Base-by-base conservation (phyloP, 2,888 invertebrate genomes). In the Polydrusus pterygomalis region DNA sequence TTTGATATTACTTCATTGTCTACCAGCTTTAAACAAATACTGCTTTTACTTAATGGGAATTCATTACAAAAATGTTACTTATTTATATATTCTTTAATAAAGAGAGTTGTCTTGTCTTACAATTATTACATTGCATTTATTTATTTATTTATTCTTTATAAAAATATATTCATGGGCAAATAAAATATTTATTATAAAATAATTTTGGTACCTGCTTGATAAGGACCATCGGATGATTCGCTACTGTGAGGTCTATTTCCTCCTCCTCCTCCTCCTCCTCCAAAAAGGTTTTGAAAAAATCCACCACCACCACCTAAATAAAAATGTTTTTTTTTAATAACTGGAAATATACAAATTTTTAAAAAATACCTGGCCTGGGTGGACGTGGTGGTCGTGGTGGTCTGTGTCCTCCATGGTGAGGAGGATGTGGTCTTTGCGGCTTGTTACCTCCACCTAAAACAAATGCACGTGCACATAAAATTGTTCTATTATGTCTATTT, bases 231-330 rank as follows among this genome's bases (percentile, higher is more conserved):
- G n/a, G n/a, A n/a, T 2, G 17, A 47, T 9, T 17, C 18, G 25
- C 18, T 38, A 17, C 2, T 3, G 2, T 60, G 18, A 18, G 30
- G 76, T 51, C 45, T 65, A 11, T 72, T 71, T 7, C 75, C 34
- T 3, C 34, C 34, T 8, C 30, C 30, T 30, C 30, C 30, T 30
- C 30, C 30, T 30, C 34, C 70, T 13, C 77, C 76, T 63, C 72
- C 72, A 60, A 74, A 77, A 18, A 56, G 51, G 49, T 49, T 63
- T 45, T 63, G 68, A 43, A 54, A 60, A 51, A 70, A 58, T 62
- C 70, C 63, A 40, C 71, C 72, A 20, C 71, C 71, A 15, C 56
- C 56, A n/a, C n/a, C n/a, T n/a, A n/a, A n/a, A n/a, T n/a, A 40
- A 13, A 60, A 60, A 60, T 18, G 17, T 10, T 60, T 17, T 60